phyloP scores from a whole-genome alignment of 2,797 vertebrate genomes.

The Gallinago nigripennis region DNA sequence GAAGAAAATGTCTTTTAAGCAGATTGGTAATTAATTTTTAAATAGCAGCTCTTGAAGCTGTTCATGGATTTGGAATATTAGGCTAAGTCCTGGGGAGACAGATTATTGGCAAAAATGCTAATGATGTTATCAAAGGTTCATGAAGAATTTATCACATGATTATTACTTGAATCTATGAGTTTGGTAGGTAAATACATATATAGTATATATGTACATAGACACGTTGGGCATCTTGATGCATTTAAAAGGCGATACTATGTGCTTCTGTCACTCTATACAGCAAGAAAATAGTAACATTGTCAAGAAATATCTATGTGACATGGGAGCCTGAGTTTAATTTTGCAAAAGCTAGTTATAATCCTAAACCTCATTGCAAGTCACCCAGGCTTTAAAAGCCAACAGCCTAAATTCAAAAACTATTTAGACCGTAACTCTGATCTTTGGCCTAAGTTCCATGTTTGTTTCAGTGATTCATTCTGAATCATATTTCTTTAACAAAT shows the following conservation, averaged over 20 bases:
- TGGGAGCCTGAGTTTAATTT: neutral
- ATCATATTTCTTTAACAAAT: neutral
- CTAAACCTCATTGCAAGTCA: neutral
- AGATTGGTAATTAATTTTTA: conserved; percentile 56
- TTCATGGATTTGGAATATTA: conserved; percentile 50
- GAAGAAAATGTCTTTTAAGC: neutral
- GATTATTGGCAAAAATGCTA: conserved; percentile 41
- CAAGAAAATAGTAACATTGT: neutral
- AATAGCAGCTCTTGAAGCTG: conserved; percentile 42
- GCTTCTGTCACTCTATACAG: neutral
- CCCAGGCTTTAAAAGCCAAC: neutral
- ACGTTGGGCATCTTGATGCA: neutral
- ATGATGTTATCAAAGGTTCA: conserved; percentile 4
- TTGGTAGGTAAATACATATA: neutral
- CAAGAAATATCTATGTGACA: neutral
- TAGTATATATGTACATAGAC: neutral
- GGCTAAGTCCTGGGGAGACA: neutral
- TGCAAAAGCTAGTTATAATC: neutral
- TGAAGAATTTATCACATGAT: conserved; percentile 4
- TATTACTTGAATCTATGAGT: neutral
- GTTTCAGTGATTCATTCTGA: neutral
- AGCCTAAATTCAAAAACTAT: neutral
- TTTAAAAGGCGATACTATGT: neutral
- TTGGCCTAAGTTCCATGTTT: neutral
- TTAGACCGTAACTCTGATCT: neutral